Evolutionary conservation across 2,888 invertebrate species (phyloP).

Genomic region (Anthophora plumipes): DNA sequence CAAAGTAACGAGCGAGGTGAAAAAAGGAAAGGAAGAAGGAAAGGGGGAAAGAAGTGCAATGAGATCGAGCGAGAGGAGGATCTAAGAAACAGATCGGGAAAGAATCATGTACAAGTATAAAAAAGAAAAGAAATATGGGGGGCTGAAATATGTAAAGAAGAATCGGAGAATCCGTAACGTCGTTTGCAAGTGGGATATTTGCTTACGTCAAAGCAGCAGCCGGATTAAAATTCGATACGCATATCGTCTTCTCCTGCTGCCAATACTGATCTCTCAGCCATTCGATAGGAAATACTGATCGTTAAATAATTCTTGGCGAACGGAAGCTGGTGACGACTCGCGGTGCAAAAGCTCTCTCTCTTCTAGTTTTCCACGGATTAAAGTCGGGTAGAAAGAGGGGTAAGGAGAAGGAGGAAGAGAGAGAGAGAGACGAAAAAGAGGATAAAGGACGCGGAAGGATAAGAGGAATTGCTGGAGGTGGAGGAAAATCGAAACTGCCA

Average conservation of each 20-base stretch:
- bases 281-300: slow-evolving; percentile 34
- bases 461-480: not conserved
- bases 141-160: not conserved
- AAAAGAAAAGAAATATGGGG: too few relatives aligned
- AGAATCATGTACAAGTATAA: not conserved
- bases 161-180: not conserved
- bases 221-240: slow-evolving; percentile 53
- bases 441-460: not conserved
- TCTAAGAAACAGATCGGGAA: not conserved
- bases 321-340: slow-evolving; percentile 26
- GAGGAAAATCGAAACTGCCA: slow-evolving; percentile 47
- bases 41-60: too few relatives aligned
- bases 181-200: slow-evolving; percentile 1
- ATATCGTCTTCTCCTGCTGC: slow-evolving; percentile 33
- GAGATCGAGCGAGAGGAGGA: too few relatives aligned
- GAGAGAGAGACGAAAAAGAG: too few relatives aligned
- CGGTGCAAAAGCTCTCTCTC: slow-evolving; percentile 17
- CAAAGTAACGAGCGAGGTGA: slow-evolving; percentile 12
- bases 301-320: slow-evolving; percentile 50
- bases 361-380: not conserved
- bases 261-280: slow-evolving; percentile 39
- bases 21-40: not conserved
- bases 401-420: too few relatives aligned
- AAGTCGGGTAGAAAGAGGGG: too few relatives aligned
- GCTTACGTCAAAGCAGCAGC: slow-evolving; percentile 3